Conservation (phyloP, 2,797 vertebrate species). For the Novumbra hubbsi region DNA sequence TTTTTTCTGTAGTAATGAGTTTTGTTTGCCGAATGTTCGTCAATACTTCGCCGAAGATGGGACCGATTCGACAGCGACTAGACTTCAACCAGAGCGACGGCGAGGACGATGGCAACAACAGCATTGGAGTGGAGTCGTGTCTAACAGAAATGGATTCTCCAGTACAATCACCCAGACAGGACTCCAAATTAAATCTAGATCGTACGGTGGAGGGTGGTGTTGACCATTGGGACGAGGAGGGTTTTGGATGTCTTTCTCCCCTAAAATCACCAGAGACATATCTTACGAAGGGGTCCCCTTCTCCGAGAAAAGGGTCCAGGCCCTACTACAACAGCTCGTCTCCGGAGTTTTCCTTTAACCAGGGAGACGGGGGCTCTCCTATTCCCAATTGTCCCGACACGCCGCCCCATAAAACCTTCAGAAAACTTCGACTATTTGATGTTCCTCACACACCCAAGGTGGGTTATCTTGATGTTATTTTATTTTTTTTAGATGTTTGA, state of each 20-base stretch:
- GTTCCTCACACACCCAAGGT: conserved; percentile 88
- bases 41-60: conserved; percentile 54
- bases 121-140: conserved; percentile 82
- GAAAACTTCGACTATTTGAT: conserved; percentile 84
- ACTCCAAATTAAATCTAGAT: conserved; percentile 37
- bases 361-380: conserved; percentile 61
- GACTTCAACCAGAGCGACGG: conserved; percentile 73
- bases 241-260: conserved; percentile 78
- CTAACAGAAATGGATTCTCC: conserved; percentile 84
- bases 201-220: conserved; percentile 33
- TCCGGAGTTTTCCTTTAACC: conserved; percentile 39
- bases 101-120: conserved; percentile 82
- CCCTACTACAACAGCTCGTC: conserved; percentile 47
- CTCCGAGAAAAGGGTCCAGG: conserved; percentile 62
- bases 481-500: background rate
- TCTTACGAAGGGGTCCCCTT: conserved; percentile 69
- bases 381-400: conserved; percentile 79
- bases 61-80: conserved; percentile 75
- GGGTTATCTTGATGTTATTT: conserved; percentile 29
- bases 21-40: conserved; percentile 36
- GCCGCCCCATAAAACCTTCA: conserved; percentile 84
- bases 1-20: conserved; percentile 33
- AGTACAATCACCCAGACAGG: conserved; percentile 56
- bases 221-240: conserved; percentile 81
- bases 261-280: conserved; percentile 64